Conservation (phyloP, 1,140 invertebrate species). For the Schlechtendalia chinensis region DNA sequence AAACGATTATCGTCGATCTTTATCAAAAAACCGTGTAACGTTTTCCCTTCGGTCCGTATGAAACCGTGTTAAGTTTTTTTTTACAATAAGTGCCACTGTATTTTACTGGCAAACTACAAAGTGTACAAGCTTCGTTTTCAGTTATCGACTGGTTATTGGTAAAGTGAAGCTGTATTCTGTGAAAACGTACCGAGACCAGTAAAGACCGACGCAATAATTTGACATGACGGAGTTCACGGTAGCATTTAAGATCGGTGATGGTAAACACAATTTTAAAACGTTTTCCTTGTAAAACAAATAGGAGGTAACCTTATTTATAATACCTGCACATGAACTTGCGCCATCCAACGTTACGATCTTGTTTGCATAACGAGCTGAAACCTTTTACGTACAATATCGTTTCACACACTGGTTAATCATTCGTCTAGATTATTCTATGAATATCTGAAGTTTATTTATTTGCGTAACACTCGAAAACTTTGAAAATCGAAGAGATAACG, state of each 20-base stretch:
- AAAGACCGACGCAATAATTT: not conserved
- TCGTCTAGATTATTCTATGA: not conserved
- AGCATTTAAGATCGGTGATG: conserved; percentile 2
- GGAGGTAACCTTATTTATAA: not conserved
- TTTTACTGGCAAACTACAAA: not conserved
- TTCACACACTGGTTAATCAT: not conserved
- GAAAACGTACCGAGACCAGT: not conserved
- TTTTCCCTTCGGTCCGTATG: not conserved
- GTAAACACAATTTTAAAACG: conserved; percentile 14
- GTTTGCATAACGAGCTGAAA: conserved; percentile 9
- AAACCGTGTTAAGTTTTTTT: not conserved
- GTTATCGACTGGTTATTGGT: not conserved
- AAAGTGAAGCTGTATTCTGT: not conserved
- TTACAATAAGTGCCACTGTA: not conserved
- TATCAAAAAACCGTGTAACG: not conserved
- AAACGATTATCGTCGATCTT: not conserved
- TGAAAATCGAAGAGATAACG: too few species aligned
- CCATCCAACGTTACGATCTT: not conserved
- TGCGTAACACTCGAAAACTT: too few species aligned
- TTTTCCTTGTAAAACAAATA: conserved; percentile 36
- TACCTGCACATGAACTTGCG: too few species aligned
- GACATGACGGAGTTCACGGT: not conserved
- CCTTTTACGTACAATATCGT: not conserved
- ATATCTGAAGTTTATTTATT: not conserved
- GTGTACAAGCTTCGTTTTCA: not conserved